Base-by-base conservation (phyloP, 1,140 invertebrate species). In the Dendroctonus ponderosae region DNA sequence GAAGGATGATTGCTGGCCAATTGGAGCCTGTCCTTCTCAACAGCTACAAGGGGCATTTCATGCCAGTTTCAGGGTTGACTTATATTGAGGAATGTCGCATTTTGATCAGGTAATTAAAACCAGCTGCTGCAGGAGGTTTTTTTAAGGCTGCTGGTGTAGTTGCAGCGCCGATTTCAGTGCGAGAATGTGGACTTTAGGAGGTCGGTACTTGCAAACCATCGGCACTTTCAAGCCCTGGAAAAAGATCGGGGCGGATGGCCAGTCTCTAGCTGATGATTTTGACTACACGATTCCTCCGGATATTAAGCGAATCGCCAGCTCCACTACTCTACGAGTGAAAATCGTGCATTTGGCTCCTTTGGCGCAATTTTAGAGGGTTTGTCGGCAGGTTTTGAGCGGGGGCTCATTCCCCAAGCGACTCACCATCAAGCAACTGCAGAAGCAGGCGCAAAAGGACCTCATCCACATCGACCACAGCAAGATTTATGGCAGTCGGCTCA, bases 101-200 rank as follows among this genome's bases (percentile, higher is more conserved):
- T 42, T 71, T 89, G 39, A 77, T 87, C 61, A 87, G 83, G 86
- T 88, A 77, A 70, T 62, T 67, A 15, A 26, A 26, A 38, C 5
- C 14, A 39, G 38, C 38, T 38, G 3, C 15, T 2, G 2, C 7
- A 38, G n/a, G 42, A n/a, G 41, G 58, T 9, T 44, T n/a, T 7
- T 11, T 4, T 54, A 41, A 11, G 12, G 40, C 43, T 51, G 43
- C 49, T 40, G 39, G 7, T 49, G 11, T 71, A 90, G 88, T 48
- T 85, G 85, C n/a, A 90, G 88, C 70, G 80, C 83, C 64, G 90
- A 91, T 79, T 86, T 84, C 73, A 86, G 86, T 44, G 86, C 87
- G 57, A 80, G 88, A 61, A 78, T 89, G 70, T 91, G 88, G 89
- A 85, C 83, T 11, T 76, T 89, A 12, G 80, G 82, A 39, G 88